A percentile compares a stretch with the other conserved stretches of the same genome.
These are phyloP conservation scores for Grapholita molesta DNA, from an alignment of 1,140 invertebrate genomes.

Conservation along the genomic window DNA sequence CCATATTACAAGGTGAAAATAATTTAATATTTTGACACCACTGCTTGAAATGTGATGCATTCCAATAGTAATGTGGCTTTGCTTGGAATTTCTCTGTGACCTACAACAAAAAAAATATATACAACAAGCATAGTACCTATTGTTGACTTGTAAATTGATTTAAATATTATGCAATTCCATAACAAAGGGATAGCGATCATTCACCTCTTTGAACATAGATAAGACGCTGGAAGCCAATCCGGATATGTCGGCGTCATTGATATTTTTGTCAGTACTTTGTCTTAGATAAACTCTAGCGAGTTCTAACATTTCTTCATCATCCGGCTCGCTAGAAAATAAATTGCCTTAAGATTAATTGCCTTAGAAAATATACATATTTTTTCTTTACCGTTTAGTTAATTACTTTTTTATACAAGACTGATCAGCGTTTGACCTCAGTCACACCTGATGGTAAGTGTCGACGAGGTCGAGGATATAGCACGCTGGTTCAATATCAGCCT, in stretches of 20 bases:
- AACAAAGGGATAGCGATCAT: not conserved
- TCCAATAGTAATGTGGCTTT: conserved; percentile 74
- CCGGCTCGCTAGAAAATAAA: conserved; percentile 82
- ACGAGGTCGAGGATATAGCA: no score
- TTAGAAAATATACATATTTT: no score
- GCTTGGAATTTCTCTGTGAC: conserved; percentile 80
- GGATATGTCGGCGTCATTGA: conserved; percentile 70
- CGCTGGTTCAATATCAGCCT: no score
- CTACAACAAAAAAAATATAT: conserved; percentile 58
- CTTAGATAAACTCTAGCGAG: conserved; percentile 48
- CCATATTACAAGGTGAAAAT: conserved; percentile 68
- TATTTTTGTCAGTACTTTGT: conserved; percentile 45
- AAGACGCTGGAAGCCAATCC: conserved; percentile 83
- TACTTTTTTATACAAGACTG: no score
- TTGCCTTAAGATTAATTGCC: no score
- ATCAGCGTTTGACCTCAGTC: no score
- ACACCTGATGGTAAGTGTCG: no score
- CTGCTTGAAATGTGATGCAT: conserved; percentile 83
- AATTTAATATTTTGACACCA: conserved; percentile 85
- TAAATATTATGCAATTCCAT: not conserved
- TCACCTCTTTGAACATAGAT: conserved; percentile 83
- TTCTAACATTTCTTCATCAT: conserved; percentile 82
- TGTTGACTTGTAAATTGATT: not conserved
- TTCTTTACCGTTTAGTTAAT: no score
- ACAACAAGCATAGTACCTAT: conserved; percentile 2